Evolutionary conservation across 2,888 invertebrate species (phyloP).

Genomic region (Caenorhabditis afra): DNA sequence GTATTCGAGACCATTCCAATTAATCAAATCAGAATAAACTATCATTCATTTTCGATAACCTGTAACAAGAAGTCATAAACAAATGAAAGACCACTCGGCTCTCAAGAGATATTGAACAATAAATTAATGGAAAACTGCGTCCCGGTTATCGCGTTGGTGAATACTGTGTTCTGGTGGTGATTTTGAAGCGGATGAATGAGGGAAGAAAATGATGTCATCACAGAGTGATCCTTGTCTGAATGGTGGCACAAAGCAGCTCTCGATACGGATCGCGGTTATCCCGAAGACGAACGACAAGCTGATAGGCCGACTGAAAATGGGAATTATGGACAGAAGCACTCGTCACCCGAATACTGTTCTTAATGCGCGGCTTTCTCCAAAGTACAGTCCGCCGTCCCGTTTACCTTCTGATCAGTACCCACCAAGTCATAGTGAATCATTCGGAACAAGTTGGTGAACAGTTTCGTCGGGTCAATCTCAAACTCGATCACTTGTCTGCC

Average conservation of each 20-base stretch:
- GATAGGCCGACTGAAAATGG: constrained; percentile 72
- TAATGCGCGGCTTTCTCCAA: too few relatives aligned
- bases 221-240: constrained; percentile 71
- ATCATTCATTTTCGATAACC: constrained; percentile 53
- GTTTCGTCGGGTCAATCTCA: constrained; percentile 67
- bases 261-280: constrained; percentile 71
- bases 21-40: constrained; percentile 36
- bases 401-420: constrained; percentile 49
- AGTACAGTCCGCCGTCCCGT: constrained; percentile 14
- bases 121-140: constrained; percentile 28
- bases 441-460: constrained; percentile 73
- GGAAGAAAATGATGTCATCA: constrained; percentile 1
- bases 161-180: constrained; percentile 33
- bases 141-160: constrained; percentile 52
- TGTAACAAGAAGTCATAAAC: constrained; percentile 50
- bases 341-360: neutral
- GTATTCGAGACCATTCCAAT: constrained; percentile 27
- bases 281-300: constrained; percentile 71
- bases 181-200: constrained; percentile 12
- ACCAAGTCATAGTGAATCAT: constrained; percentile 73
- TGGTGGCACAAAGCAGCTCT: constrained; percentile 74
- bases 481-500: constrained; percentile 77
- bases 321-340: neutral
- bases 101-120: constrained; percentile 19
- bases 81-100: constrained; percentile 37